Conservation (phyloP, 1,140 invertebrate species). For the Antheraea mylitta region DNA sequence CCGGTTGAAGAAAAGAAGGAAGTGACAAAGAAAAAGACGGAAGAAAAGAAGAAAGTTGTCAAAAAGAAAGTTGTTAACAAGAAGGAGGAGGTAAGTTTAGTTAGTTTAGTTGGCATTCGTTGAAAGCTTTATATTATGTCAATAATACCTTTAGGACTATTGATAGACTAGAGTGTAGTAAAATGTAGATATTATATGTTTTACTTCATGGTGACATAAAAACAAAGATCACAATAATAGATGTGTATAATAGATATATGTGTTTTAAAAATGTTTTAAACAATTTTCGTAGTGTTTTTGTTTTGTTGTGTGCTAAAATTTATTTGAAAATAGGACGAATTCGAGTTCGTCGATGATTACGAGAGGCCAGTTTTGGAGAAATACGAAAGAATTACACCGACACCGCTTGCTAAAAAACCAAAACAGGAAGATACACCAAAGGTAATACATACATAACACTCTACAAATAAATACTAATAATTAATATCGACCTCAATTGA, state of each 20-base stretch:
- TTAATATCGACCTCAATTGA: not conserved
- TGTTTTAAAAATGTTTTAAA: not conserved
- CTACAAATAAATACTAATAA: conserved; percentile 14
- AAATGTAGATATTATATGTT: conserved; percentile 10
- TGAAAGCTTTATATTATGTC: conserved; percentile 39
- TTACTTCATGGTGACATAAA: conserved; percentile 5
- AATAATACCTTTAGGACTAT: not conserved
- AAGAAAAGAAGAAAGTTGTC: conserved; percentile 71
- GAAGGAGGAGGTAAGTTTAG: conserved; percentile 72
- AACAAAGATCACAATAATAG: not conserved
- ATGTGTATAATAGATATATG: not conserved
- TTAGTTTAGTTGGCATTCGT: conserved; percentile 28
- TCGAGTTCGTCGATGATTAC: conserved; percentile 80
- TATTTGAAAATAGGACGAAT: conserved; percentile 73
- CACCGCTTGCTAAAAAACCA: conserved; percentile 70
- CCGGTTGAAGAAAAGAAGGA: conserved; percentile 70
- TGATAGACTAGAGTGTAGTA: not conserved
- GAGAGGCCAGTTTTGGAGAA: conserved; percentile 80
- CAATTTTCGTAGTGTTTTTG: conserved; percentile 33
- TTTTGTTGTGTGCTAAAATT: conserved; percentile 67
- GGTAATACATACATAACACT: conserved; percentile 54
- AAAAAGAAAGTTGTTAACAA: conserved; percentile 75
- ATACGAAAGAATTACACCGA: conserved; percentile 78
- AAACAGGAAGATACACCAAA: conserved; percentile 65
- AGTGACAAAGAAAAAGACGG: conserved; percentile 57